phyloP scores from a whole-genome alignment of 2,888 invertebrate species.

The Ochropleura leucogaster region DNA sequence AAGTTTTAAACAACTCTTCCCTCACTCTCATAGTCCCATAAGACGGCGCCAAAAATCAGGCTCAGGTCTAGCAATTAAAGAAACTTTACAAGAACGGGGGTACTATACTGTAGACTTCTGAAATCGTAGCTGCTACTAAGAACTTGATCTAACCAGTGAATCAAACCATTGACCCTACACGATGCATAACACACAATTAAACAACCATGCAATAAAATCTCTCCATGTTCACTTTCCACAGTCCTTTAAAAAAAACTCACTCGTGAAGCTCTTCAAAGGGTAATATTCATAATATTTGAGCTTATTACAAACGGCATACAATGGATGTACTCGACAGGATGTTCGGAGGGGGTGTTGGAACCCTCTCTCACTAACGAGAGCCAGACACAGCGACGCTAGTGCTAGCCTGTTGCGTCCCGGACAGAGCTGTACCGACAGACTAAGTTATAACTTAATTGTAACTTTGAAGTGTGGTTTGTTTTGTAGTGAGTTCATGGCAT shows the following conservation, averaged over 20 bases:
- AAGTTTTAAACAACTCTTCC: background rate
- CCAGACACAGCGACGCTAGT: conserved; percentile 17
- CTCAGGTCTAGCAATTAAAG: background rate
- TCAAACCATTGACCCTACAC: background rate
- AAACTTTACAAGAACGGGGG: background rate
- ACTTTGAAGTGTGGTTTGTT: background rate
- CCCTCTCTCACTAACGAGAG: conserved; percentile 15
- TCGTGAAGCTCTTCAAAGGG: conserved; percentile 14
- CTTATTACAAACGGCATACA: conserved; percentile 24
- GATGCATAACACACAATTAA: background rate
- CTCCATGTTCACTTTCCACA: background rate
- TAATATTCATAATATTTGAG: conserved; percentile 30
- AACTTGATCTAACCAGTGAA: background rate
- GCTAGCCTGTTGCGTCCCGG: conserved; percentile 49
- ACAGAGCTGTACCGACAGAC: conserved; percentile 26
- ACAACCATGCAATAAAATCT: background rate
- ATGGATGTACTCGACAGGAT: conserved; percentile 20
- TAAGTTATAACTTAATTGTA: conserved; percentile 18
- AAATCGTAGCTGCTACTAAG: background rate
- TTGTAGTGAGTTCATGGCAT: background rate
- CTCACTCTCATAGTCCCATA: background rate
- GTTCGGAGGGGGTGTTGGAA: background rate
- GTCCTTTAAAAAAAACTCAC: background rate
- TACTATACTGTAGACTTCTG: background rate
- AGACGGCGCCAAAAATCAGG: background rate